Evolutionary conservation across 30 jellyfish, hydroid and myxozoan species (phyloP).

Genomic region (Cassiopea xamachana): DNA sequence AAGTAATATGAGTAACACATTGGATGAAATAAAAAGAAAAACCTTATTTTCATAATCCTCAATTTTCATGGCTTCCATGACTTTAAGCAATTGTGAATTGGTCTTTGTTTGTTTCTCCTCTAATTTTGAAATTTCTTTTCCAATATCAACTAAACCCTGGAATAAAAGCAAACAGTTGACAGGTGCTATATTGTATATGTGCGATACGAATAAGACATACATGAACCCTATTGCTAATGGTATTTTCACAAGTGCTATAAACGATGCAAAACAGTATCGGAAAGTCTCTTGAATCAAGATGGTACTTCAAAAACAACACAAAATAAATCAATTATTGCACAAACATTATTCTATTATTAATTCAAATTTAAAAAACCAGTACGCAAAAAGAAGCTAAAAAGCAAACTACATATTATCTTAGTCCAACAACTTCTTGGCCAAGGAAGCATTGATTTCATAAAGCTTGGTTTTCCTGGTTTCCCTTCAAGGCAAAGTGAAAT

Average conservation of each 20-base stretch:
- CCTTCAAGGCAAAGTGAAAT: too few species aligned
- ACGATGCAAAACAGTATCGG: not conserved
- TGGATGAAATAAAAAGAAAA: not conserved
- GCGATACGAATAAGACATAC: not conserved
- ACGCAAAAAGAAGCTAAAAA: too few species aligned
- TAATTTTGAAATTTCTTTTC: conserved; percentile 86
- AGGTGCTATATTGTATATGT: not conserved
- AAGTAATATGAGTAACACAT: not conserved
- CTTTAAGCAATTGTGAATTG: conserved; percentile 71
- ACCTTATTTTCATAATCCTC: conserved; percentile 92
- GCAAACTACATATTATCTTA: too few species aligned
- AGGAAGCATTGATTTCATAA: too few species aligned
- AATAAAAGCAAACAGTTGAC: not conserved
- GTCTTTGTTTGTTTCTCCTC: conserved; percentile 62
- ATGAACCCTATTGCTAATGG: not conserved
- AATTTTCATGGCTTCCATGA: conserved; percentile 73
- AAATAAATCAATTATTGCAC: not conserved
- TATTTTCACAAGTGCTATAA: not conserved
- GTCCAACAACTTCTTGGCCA: too few species aligned
- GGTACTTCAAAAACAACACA: too few species aligned
- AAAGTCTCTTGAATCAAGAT: not conserved
- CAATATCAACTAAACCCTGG: conserved; percentile 95
- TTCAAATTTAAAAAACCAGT: too few species aligned
- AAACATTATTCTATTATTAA: too few species aligned
- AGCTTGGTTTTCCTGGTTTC: too few species aligned